phyloP scores from a whole-genome alignment of 2,888 invertebrate species.

The Adelphocoris suturalis region DNA sequence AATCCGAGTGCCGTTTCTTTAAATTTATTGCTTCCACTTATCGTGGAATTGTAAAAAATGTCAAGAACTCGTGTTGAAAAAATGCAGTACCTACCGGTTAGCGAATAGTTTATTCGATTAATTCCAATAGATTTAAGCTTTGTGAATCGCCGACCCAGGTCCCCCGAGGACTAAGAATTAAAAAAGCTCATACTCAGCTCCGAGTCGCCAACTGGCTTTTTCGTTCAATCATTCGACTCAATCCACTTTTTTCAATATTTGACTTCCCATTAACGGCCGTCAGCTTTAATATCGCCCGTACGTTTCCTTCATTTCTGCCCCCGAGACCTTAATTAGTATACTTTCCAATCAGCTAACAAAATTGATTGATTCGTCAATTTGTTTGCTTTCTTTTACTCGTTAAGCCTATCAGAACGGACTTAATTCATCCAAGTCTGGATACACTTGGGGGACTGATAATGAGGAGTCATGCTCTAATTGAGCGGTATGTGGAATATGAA shows the following conservation, averaged over 20 bases:
- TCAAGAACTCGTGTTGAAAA: too few species aligned
- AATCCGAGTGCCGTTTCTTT: too few species aligned
- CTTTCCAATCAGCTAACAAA: background rate
- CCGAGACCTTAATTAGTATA: conserved; percentile 18
- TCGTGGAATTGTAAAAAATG: too few species aligned
- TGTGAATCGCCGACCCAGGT: background rate
- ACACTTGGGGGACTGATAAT: background rate
- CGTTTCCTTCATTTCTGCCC: background rate
- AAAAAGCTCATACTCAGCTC: background rate
- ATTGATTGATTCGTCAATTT: conserved; percentile 13
- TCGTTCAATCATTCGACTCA: conserved; percentile 11
- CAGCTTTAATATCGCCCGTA: background rate
- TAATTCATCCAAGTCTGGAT: background rate
- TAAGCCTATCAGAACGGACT: background rate
- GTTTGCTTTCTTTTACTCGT: background rate
- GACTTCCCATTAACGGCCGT: conserved; percentile 10
- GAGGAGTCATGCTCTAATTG: too few species aligned
- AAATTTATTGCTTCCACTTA: too few species aligned
- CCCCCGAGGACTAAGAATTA: background rate
- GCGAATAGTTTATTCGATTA: too few species aligned
- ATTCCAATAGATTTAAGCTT: too few species aligned
- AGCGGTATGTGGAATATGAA: too few species aligned
- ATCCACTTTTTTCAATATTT: background rate
- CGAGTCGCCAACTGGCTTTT: background rate
- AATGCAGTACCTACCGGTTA: too few species aligned